Evolutionary conservation across 2,797 vertebrate species (phyloP).

Genomic region (Columba guinea): DNA sequence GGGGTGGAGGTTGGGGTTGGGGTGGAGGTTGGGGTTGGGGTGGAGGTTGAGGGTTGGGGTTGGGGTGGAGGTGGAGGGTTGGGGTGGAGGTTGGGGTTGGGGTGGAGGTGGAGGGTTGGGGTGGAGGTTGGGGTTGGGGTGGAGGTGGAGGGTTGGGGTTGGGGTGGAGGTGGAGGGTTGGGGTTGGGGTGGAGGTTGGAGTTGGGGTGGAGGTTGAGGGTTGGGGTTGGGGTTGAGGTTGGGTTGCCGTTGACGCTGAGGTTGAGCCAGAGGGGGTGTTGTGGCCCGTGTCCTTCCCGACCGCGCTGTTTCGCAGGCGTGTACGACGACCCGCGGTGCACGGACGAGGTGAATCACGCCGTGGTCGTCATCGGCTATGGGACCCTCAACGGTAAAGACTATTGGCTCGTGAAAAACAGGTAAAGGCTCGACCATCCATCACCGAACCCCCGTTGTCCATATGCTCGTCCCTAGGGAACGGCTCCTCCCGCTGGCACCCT

Average conservation of each 20-base stretch:
- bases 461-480: accelerated
- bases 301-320: conserved; percentile 78
- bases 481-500: not conserved
- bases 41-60: too few relatives aligned
- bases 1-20: too few relatives aligned
- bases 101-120: too few relatives aligned
- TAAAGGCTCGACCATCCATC: not conserved
- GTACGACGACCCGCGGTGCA: conserved; percentile 83
- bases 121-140: too few relatives aligned
- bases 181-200: too few relatives aligned
- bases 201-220: too few relatives aligned
- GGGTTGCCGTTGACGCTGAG: not conserved
- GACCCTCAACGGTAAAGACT: conserved; percentile 79
- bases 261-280: not conserved
- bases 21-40: too few relatives aligned
- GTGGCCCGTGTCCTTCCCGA: not conserved
- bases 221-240: not conserved
- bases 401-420: conserved; percentile 98
- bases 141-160: too few relatives aligned
- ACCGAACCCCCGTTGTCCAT: accelerated
- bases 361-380: conserved; percentile 90
- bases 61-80: too few relatives aligned
- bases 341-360: conserved; percentile 79
- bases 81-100: too few relatives aligned
- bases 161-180: too few relatives aligned